Evolutionary conservation across 2,888 invertebrate genomes (phyloP), one percentile per base, ranked within the genome.

Genomic region (Falcaria lacertinaria): DNA sequence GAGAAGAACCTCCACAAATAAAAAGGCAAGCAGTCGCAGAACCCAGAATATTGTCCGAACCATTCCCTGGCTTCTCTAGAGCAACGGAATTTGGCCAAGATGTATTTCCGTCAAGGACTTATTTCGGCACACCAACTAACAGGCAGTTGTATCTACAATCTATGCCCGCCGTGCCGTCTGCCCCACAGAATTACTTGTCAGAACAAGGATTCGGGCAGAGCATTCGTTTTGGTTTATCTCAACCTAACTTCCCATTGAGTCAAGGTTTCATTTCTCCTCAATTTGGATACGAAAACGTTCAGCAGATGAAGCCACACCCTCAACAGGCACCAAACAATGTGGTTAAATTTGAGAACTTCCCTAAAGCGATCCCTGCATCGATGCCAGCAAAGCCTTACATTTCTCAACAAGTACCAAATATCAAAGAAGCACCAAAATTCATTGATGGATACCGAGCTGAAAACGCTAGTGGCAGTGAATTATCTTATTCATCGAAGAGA

Each of bases 1-100:
- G 69, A 52, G 80, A 76, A 42, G 52, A 61, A 15, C 41, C 50
- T 13, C 67, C 77, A 4, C 81, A 71, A 42, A 73, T 79, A 40
- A 88, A 86, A 50, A 71, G 86, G 52, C 89, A 89, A 64, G 79
- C 86, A 1, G 66, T 87, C 13, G 89, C 89, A 11, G 87, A 89
- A 61, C 89, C 89, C 0, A 81, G 89, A 45, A 86, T 89, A 56
- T 60, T 89, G 3, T 66, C 82, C 1, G 89, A 89, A 59, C 86
- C 88, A 0, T 84, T 79, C 58, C 73, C 82, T 15, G 76, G 76
- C 16, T 70, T 81, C 25, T 47, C 66, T 2, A 68, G 79, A 57
- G 70, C 77, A 4, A 66, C 69, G 13, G 76, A 71, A 16, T 84
- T 80, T 42, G 71, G 66, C 16, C 74, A 78, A 44, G 86, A 86